phyloP scores from a whole-genome alignment of 2,888 invertebrate genomes.

The Cabera pusaria region DNA sequence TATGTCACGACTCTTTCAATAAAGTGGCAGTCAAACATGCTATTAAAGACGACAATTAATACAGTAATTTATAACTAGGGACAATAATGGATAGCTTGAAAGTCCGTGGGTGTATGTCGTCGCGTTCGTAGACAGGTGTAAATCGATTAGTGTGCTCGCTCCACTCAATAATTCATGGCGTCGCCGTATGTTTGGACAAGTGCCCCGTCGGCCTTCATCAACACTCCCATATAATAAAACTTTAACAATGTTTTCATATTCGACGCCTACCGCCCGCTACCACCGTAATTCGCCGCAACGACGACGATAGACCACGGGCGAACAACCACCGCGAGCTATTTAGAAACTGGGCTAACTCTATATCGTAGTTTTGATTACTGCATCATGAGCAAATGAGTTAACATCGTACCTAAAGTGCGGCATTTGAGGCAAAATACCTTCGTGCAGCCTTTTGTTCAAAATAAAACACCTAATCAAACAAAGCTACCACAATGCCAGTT shows the following conservation, averaged over 20 bases:
- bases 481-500: constrained; percentile 27
- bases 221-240: constrained; percentile 73
- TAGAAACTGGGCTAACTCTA: constrained; percentile 62
- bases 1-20: not conserved
- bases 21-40: too few relatives aligned
- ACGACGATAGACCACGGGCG: not conserved
- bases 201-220: constrained; percentile 74
- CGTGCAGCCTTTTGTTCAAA: constrained; percentile 33
- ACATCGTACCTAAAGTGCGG: constrained; percentile 29
- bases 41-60: too few relatives aligned
- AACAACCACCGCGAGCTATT: constrained; percentile 44
- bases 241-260: constrained; percentile 81
- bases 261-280: constrained; percentile 56
- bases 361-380: constrained; percentile 45
- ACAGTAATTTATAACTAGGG: too few relatives aligned
- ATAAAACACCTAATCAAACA: constrained; percentile 51
- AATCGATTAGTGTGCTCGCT: constrained; percentile 73
- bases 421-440: constrained; percentile 33
- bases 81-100: constrained; percentile 9
- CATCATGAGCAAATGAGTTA: constrained; percentile 42
- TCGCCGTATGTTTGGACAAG: constrained; percentile 77
- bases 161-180: constrained; percentile 74
- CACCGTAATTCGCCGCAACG: too few relatives aligned
- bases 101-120: constrained; percentile 15
- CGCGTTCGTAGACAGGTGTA: constrained; percentile 58